Conservation (phyloP, 1,140 invertebrate genomes). For the Apis florea region DNA sequence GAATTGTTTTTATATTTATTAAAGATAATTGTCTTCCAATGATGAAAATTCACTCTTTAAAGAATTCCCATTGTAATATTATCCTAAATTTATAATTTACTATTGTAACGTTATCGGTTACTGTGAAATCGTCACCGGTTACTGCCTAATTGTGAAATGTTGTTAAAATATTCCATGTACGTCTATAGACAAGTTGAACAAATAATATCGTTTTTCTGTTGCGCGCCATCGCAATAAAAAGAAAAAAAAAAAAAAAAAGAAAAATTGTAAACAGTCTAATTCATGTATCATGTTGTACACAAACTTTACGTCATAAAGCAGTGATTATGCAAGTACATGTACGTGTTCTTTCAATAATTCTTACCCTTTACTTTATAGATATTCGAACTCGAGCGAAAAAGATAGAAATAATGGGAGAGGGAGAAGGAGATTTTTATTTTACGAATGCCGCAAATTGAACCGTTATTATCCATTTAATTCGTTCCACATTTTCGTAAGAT, state of each 20-base stretch:
- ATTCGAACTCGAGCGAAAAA: neutral
- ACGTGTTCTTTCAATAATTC: neutral
- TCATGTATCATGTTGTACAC: conserved; percentile 48
- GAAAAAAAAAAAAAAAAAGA: too few relatives aligned
- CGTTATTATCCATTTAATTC: too few relatives aligned
- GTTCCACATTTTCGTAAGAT: neutral
- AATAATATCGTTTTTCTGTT: conserved; percentile 26
- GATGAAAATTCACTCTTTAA: neutral
- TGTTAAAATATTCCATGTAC: neutral
- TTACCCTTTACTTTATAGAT: neutral
- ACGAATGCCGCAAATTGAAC: neutral
- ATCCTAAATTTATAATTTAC: conserved; percentile 2
- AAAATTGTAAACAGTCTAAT: conserved; percentile 29
- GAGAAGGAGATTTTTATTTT: neutral
- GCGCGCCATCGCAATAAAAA: conserved; percentile 2
- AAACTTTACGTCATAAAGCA: conserved; percentile 39
- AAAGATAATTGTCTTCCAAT: conserved; percentile 26
- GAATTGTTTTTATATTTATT: neutral
- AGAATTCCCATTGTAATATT: neutral
- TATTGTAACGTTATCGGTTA: neutral
- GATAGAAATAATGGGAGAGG: too few relatives aligned
- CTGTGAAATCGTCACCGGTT: neutral
- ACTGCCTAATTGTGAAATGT: conserved; percentile 27
- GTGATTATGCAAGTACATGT: conserved; percentile 21
- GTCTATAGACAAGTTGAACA: conserved; percentile 5